A percentile compares a stretch with the other conserved stretches of the same genome.
Evolutionary conservation across 2,113 vertebrate species (phyloP).

Genomic region (Salvator merianae): DNA sequence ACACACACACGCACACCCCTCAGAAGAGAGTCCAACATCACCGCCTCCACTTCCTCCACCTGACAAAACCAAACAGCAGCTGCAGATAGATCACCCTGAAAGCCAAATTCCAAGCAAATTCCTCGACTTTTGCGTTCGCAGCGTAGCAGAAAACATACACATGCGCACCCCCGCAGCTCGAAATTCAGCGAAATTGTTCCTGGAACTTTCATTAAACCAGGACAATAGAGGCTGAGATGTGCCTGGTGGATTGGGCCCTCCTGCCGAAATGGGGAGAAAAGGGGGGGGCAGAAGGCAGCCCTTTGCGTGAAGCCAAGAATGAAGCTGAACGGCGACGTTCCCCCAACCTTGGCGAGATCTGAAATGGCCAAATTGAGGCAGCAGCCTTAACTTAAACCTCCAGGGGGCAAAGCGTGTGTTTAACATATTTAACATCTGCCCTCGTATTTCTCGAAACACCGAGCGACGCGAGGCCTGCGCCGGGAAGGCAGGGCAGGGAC

Average conservation of each 20-base stretch:
- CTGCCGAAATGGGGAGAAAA: background rate
- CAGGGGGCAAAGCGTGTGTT: conserved; percentile 75
- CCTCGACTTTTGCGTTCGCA: background rate
- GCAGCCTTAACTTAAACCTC: conserved; percentile 75
- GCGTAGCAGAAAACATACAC: background rate
- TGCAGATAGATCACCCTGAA: background rate
- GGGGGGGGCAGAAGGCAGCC: background rate
- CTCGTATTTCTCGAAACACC: conserved; percentile 73
- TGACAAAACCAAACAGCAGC: background rate
- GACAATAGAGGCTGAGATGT: background rate
- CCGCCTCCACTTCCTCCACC: no score
- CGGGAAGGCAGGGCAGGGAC: conserved; percentile 74
- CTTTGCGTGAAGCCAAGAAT: conserved; percentile 50
- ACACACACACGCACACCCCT: no score
- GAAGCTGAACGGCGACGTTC: conserved; percentile 63
- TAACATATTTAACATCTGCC: conserved; percentile 81
- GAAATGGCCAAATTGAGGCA: conserved; percentile 74
- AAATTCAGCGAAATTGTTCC: no score
- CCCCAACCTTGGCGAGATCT: conserved; percentile 68
- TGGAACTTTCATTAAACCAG: no score
- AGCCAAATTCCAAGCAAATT: background rate
- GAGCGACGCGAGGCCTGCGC: conserved; percentile 68
- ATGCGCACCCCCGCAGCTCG: no score
- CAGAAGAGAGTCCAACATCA: no score
- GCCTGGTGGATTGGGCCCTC: background rate